Evolutionary conservation across 2,797 vertebrate species (phyloP), one percentile per base, ranked within the genome.

Genomic region (Tadarida brasiliensis): DNA sequence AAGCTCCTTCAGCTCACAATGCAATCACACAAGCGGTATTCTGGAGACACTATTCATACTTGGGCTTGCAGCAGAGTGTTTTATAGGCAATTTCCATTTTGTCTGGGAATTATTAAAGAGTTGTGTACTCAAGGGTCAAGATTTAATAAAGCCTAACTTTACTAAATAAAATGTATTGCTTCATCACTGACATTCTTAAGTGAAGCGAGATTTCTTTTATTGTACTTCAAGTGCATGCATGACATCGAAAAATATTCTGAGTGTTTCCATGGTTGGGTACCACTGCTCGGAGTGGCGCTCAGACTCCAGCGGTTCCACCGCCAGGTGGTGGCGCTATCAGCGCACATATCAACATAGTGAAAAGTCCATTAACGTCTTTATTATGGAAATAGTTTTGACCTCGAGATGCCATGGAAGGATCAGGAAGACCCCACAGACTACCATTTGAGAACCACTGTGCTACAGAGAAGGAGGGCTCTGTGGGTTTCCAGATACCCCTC

Each of bases 131-230:
- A 73, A 57, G 44, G 47, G 11, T 74, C 78, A 84, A 80, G 71
- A 85, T 63, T 49, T 61, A 67, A 70, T 91, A 61, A 51, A 94
- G 49, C 28, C 47, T 61, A 84, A 71, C 26, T 93, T 93, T 56
- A 56, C 54, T 78, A 76, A 78, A 11, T 65, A 77, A 57, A 71
- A 77, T 44, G 1, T n/a, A 20, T 92, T 88, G 10, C 87, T 88
- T 88, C 67, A 33, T 51, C 30, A 65, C 19, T 71, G 56, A n/a
- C 15, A 22, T 80, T 84, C 63, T 80, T 93, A 63, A 67, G 15
- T 30, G 47, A 65, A 78, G 61, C 47, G 85, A 7, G 30, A 47
- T 83, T 90, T 71, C 39, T 85, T 77, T 56, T 71, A 3, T 74
- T 73, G 88, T 85, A 54, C 39, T 65, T 87, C 0, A 1, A 65